These are phyloP conservation scores for Dinomys branickii DNA, from an alignment of 2,113 vertebrate species.

Conservation along the genomic window DNA sequence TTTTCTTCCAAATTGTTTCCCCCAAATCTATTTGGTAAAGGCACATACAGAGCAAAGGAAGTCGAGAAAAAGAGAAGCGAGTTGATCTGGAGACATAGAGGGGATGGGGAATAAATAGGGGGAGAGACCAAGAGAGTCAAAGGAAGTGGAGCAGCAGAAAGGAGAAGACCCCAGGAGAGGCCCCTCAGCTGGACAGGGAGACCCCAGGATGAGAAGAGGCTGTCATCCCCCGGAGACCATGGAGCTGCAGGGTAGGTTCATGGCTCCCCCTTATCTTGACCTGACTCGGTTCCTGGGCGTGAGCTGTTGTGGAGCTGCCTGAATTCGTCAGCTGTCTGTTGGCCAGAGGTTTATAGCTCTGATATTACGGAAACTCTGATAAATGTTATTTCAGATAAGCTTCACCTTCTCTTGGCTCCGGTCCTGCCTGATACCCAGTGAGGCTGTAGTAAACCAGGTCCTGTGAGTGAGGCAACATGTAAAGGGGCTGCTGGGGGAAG, in stretches of 20 bases:
- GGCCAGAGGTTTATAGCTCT: slow-evolving; percentile 30
- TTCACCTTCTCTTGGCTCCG: not conserved
- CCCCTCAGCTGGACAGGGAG: not conserved
- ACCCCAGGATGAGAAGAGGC: not conserved
- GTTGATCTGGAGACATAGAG: not conserved
- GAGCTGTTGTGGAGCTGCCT: not conserved
- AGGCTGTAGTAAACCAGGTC: not conserved
- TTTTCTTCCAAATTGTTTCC: not conserved
- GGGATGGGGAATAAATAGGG: not conserved
- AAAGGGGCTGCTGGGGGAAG: not conserved
- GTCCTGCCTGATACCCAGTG: not conserved
- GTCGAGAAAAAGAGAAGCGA: not conserved
- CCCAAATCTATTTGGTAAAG: not conserved
- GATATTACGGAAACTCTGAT: not conserved
- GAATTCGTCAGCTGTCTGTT: not conserved
- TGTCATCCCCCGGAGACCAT: not conserved
- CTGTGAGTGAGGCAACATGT: not conserved
- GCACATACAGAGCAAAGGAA: not conserved
- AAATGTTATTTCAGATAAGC: not conserved
- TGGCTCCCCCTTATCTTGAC: not conserved
- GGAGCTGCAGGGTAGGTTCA: not conserved
- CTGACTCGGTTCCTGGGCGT: not conserved
- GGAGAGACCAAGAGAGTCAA: not conserved
- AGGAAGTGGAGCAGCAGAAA: not conserved
- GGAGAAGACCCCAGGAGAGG: not conserved